Conservation (phyloP, 2,888 invertebrate species). For the Magallana nippona region DNA sequence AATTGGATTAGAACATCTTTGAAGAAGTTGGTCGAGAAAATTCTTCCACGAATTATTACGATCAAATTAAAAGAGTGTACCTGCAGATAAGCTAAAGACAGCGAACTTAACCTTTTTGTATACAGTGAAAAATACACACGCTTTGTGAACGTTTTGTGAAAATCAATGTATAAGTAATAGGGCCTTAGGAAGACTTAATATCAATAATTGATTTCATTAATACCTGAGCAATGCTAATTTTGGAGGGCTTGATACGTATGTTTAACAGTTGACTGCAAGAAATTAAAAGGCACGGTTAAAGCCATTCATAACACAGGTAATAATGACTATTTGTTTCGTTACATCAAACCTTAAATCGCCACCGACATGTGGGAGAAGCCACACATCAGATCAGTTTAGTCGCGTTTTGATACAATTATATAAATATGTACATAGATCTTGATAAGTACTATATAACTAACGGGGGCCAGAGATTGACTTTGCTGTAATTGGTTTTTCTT, state of each 20-base stretch:
- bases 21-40: background rate
- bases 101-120: too few species aligned
- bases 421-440: background rate
- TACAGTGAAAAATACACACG: background rate
- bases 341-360: conserved; percentile 3
- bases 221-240: background rate
- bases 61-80: background rate
- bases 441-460: background rate
- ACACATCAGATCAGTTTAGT: background rate
- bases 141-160: background rate
- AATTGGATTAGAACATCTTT: background rate
- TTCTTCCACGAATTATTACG: background rate
- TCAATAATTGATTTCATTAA: background rate
- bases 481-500: background rate
- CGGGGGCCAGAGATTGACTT: background rate
- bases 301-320: background rate
- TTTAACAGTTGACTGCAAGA: background rate
- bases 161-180: conserved; percentile 12
- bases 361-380: background rate
- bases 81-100: background rate
- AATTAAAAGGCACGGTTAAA: background rate
- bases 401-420: background rate
- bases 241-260: background rate
- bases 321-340: background rate
- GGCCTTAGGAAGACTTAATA: background rate